phyloP scores from a whole-genome alignment of 2,797 vertebrate species.

The Gymnocypris eckloni region DNA sequence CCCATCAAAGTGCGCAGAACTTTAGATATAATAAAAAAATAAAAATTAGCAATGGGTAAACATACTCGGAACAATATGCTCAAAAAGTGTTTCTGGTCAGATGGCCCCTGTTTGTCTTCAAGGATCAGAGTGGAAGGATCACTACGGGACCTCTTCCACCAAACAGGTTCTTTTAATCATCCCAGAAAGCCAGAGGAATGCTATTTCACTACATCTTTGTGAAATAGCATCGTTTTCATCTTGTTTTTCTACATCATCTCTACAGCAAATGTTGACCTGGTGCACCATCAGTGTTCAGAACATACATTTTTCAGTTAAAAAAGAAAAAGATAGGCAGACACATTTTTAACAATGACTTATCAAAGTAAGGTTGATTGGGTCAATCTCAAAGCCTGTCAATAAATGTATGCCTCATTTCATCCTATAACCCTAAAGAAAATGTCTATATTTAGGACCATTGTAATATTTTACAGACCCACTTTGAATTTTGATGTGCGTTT shows the following conservation, averaged over 20 bases:
- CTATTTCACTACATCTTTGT: background rate
- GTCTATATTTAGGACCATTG: background rate
- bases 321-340: background rate
- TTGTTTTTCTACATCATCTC: background rate
- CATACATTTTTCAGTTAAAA: background rate
- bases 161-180: conserved; percentile 45
- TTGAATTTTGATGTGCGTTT: background rate
- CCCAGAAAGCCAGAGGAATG: conserved; percentile 5
- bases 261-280: background rate
- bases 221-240: too few relatives aligned
- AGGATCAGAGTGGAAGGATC: conserved; percentile 43
- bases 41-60: background rate
- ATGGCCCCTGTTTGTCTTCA: conserved; percentile 56
- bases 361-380: too few relatives aligned
- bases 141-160: conserved; percentile 33
- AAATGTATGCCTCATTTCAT: background rate
- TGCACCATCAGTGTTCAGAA: background rate
- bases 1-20: conserved; percentile 90
- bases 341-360: background rate
- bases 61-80: background rate
- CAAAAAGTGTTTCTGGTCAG: conserved; percentile 36
- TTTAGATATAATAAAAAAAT: conserved; percentile 60
- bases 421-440: background rate
- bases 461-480: background rate
- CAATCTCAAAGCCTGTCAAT: background rate